phyloP scores from a whole-genome alignment of 1,140 invertebrate genomes.

The Condylostylus longicornis region DNA sequence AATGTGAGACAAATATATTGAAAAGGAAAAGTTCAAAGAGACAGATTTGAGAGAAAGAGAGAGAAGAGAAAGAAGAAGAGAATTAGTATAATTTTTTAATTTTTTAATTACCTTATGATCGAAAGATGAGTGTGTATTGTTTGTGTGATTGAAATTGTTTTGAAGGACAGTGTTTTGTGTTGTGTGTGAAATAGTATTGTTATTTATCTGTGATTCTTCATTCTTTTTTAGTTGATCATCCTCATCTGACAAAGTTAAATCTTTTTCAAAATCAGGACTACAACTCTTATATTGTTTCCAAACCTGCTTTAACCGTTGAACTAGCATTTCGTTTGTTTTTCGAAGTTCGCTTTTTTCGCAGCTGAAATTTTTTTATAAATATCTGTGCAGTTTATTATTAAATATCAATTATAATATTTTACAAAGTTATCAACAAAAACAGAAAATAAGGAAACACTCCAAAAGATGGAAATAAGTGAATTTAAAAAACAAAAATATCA shows the following conservation, averaged over 20 bases:
- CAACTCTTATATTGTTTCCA: constrained; percentile 44
- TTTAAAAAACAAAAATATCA: too few relatives aligned
- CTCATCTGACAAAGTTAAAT: background rate
- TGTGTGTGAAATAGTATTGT: too few relatives aligned
- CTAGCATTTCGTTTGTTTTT: constrained; percentile 40
- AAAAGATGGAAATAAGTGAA: too few relatives aligned
- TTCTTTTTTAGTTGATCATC: constrained; percentile 10
- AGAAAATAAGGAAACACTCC: too few relatives aligned
- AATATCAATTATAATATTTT: too few relatives aligned
- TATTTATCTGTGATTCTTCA: constrained; percentile 2
- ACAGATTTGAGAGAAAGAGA: constrained; percentile 10
- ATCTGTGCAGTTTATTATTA: too few relatives aligned
- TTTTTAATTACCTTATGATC: constrained; percentile 11
- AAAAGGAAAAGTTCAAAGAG: background rate
- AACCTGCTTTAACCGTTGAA: constrained; percentile 39
- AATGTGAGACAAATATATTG: background rate
- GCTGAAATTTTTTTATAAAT: too few relatives aligned
- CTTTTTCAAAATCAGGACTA: constrained; percentile 32
- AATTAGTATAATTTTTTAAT: constrained; percentile 13
- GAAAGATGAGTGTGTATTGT: too few relatives aligned
- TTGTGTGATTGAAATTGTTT: background rate
- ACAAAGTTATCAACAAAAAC: too few relatives aligned
- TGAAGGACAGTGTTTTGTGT: background rate
- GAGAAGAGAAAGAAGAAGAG: constrained; percentile 6
- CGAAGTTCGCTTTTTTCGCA: constrained; percentile 39